Conservation (phyloP, 2,113 vertebrate genomes). For the Bothrops jararaca region DNA sequence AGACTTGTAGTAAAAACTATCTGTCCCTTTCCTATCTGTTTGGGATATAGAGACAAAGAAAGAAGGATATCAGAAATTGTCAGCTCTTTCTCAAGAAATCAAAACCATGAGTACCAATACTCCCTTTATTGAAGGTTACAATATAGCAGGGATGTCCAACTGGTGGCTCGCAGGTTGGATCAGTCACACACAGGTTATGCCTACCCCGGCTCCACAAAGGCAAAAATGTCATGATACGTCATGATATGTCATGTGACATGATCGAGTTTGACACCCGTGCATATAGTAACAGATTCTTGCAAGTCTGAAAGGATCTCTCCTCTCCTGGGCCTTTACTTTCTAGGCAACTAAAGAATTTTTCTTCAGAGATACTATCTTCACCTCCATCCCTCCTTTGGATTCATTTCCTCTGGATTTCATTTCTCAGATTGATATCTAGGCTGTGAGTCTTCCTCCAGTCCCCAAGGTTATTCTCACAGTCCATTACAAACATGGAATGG, state of each 20-base stretch:
- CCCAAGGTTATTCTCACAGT: background rate
- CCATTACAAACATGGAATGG: background rate
- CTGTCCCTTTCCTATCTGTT: background rate
- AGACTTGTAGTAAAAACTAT: background rate
- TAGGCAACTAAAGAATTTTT: background rate
- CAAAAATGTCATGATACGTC: too few species aligned
- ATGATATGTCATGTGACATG: too few species aligned
- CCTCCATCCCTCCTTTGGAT: background rate
- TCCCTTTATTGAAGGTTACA: background rate
- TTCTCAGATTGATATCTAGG: background rate
- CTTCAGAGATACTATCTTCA: background rate
- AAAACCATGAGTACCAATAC: background rate
- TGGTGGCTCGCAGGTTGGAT: too few species aligned
- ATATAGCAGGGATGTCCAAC: too few species aligned
- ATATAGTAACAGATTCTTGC: background rate
- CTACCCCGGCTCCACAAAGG: too few species aligned
- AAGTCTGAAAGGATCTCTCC: background rate
- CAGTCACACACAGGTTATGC: too few species aligned
- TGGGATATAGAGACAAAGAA: background rate
- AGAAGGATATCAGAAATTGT: background rate
- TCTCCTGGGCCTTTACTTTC: background rate
- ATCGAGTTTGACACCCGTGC: too few species aligned
- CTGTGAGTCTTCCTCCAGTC: background rate
- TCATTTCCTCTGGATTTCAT: background rate
- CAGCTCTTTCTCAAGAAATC: background rate